Conservation (phyloP, 2,888 invertebrate genomes). For the Cephus rjabovi region DNA sequence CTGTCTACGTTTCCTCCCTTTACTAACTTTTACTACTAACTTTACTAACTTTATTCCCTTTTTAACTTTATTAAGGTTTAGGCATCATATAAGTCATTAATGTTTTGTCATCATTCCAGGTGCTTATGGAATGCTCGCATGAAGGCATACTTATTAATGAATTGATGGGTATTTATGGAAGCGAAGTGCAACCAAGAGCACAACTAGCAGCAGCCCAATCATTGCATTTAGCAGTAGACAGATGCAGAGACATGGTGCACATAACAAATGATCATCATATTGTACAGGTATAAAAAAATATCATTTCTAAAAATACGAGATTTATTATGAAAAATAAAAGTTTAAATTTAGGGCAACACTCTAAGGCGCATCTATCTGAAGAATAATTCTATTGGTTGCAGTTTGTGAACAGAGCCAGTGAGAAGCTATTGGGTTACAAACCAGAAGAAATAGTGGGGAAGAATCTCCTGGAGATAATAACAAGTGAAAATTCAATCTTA, state of each 20-base stretch:
- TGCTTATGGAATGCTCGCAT: slow-evolving; percentile 69
- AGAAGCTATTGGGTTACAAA: slow-evolving; percentile 82
- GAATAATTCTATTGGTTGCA: slow-evolving; percentile 62
- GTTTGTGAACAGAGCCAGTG: slow-evolving; percentile 90
- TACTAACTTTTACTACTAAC: no score
- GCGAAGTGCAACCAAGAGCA: slow-evolving; percentile 80
- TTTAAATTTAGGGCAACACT: not conserved
- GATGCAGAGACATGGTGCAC: slow-evolving; percentile 87
- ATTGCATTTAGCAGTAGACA: slow-evolving; percentile 87
- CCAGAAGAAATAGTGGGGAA: slow-evolving; percentile 74
- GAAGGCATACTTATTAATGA: slow-evolving; percentile 72
- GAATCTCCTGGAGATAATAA: slow-evolving; percentile 71
- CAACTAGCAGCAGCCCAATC: slow-evolving; percentile 85
- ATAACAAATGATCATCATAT: slow-evolving; percentile 87
- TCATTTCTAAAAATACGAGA: not conserved
- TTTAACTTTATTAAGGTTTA: no score
- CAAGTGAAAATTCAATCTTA: slow-evolving; percentile 68
- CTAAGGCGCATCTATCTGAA: not conserved
- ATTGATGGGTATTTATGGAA: slow-evolving; percentile 82
- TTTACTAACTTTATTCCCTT: no score
- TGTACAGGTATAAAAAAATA: slow-evolving; percentile 74
- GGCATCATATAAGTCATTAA: no score
- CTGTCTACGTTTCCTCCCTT: no score
- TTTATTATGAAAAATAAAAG: not conserved
- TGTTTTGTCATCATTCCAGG: slow-evolving; percentile 53